Conservation (phyloP, 2,888 invertebrate species). For the Tachina fera region DNA sequence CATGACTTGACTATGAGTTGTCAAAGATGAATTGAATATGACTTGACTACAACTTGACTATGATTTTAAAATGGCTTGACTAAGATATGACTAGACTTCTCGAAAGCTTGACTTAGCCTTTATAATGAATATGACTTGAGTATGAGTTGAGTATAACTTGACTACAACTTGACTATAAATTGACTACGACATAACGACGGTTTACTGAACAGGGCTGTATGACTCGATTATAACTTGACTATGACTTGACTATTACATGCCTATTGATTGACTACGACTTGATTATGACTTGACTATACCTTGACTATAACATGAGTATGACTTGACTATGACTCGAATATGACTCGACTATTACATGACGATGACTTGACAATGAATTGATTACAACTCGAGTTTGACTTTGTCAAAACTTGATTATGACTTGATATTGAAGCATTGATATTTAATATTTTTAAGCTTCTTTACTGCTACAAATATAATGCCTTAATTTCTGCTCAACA, state of each 20-base stretch:
- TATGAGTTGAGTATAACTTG: neutral
- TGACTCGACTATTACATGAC: neutral
- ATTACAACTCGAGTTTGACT: too few species aligned
- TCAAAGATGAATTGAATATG: too few species aligned
- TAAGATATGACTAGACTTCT: neutral
- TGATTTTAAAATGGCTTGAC: too few species aligned
- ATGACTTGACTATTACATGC: neutral
- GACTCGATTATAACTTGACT: too few species aligned
- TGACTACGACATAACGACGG: too few species aligned
- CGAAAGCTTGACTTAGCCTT: too few species aligned
- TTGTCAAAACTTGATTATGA: too few species aligned
- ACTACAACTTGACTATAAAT: neutral
- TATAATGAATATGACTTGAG: neutral
- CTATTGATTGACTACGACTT: neutral
- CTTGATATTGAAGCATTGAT: too few species aligned
- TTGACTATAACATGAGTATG: neutral
- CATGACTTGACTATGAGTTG: neutral
- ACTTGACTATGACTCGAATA: neutral
- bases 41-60: neutral
- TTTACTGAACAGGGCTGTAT: too few species aligned
- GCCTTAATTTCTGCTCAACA: too few species aligned
- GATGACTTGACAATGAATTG: neutral
- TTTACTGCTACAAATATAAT: too few species aligned
- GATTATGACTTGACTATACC: neutral
- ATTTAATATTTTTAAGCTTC: too few species aligned